These are phyloP conservation scores for Solen grandis DNA, from an alignment of 1,140 invertebrate genomes.

Conservation along the genomic window DNA sequence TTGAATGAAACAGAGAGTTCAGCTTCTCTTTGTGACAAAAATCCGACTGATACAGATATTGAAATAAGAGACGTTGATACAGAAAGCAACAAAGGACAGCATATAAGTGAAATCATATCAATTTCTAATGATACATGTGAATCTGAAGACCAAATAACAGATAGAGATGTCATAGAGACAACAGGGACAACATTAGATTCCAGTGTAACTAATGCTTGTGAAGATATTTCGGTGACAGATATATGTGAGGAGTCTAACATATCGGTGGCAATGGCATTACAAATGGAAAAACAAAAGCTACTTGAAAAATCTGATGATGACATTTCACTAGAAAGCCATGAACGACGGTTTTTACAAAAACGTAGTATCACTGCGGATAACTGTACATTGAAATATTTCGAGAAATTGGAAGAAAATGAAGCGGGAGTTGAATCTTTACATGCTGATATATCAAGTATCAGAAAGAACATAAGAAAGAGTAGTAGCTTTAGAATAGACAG, in stretches of 20 bases:
- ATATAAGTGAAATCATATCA: background rate
- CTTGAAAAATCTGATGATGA: background rate
- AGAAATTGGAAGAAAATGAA: slow-evolving; percentile 10
- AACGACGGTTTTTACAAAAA: background rate
- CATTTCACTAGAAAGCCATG: slow-evolving; percentile 9
- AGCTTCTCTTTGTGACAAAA: too few relatives aligned
- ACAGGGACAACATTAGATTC: background rate
- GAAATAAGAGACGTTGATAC: too few relatives aligned
- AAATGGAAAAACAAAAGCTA: slow-evolving; percentile 34
- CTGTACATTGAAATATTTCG: slow-evolving; percentile 12
- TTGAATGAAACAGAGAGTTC: too few relatives aligned
- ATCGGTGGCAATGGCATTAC: slow-evolving; percentile 21
- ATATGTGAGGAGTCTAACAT: slow-evolving; percentile 51
- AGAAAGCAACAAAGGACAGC: background rate
- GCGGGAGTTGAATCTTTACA: background rate
- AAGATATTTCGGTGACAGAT: background rate
- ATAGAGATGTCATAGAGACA: background rate
- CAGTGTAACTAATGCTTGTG: background rate
- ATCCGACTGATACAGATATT: too few relatives aligned
- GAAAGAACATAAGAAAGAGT: slow-evolving; percentile 13
- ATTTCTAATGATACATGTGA: background rate
- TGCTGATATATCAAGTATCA: too few relatives aligned
- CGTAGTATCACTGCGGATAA: slow-evolving; percentile 28
- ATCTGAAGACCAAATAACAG: background rate
- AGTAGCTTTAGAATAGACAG: slow-evolving; percentile 17